phyloP scores from a whole-genome alignment of 2,888 invertebrate species.

The Heliconius hortense region DNA sequence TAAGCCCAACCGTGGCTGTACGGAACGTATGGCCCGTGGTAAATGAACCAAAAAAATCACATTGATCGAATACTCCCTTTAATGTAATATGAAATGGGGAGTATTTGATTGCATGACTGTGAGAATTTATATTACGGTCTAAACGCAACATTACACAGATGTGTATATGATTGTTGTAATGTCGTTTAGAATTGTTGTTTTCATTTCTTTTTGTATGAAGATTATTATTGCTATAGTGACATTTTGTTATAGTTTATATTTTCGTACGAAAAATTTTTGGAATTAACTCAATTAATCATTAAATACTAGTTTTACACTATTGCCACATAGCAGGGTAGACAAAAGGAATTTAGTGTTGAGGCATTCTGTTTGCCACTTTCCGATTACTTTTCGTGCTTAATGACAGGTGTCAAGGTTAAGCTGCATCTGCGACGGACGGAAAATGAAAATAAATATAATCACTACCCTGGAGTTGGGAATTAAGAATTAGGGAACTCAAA shows the following conservation, averaged over 20 bases:
- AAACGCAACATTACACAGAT: conserved; percentile 48
- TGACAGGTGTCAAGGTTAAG: too few species aligned
- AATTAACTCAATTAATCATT: too few species aligned
- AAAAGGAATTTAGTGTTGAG: too few species aligned
- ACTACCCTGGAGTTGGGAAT: too few species aligned
- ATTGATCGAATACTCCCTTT: conserved; percentile 69
- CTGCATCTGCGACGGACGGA: too few species aligned
- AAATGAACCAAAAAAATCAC: conserved; percentile 74
- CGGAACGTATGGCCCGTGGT: conserved; percentile 60
- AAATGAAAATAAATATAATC: too few species aligned
- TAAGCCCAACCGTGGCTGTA: conserved; percentile 40
- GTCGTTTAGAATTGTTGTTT: not conserved
- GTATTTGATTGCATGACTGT: conserved; percentile 63
- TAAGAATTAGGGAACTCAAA: too few species aligned
- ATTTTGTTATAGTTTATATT: not conserved
- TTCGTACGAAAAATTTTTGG: not conserved
- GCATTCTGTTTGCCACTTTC: too few species aligned
- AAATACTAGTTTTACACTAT: not conserved
- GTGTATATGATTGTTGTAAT: conserved; percentile 1
- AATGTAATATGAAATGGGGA: conserved; percentile 53
- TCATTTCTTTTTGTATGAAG: not conserved
- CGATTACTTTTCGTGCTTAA: too few species aligned
- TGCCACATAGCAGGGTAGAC: too few species aligned
- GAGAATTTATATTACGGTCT: conserved; percentile 66
- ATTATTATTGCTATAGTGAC: not conserved